phyloP scores from a whole-genome alignment of 92 coral and sea anemone genomes.

The Umimayanthus kanabou region DNA sequence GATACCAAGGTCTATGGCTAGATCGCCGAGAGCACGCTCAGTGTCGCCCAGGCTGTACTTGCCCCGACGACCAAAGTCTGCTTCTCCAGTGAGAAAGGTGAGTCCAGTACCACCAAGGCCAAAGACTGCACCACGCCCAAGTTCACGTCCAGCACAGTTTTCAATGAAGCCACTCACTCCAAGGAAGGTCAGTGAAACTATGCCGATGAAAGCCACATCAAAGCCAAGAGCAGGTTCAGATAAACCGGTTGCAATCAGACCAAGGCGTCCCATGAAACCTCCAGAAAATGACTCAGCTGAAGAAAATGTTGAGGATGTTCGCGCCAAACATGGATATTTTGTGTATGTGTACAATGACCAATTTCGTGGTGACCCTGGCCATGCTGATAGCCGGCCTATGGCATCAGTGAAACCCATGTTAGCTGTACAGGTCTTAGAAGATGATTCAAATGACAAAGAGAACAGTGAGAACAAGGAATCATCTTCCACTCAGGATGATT shows the following conservation, averaged over 20 bases:
- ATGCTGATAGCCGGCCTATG: conserved; percentile 80
- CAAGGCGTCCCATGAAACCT: conserved; percentile 55
- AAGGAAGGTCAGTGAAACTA: conserved; percentile 51
- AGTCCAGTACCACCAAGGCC: conserved; percentile 66
- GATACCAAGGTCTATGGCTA: conserved; percentile 48
- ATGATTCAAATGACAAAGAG: conserved; percentile 49
- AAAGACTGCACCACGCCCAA: conserved; percentile 60
- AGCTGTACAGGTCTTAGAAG: conserved; percentile 48
- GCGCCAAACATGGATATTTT: conserved; percentile 77
- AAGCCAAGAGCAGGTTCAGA: conserved; percentile 84
- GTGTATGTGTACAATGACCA: conserved; percentile 76
- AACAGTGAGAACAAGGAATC: conserved; percentile 44
- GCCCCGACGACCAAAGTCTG: conserved; percentile 58
- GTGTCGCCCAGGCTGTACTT: conserved; percentile 78
- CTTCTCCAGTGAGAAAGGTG: conserved; percentile 25
- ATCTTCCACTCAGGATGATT: conserved; percentile 32
- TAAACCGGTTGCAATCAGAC: conserved; percentile 79
- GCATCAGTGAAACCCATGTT: conserved; percentile 97
- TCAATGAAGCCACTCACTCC: conserved; percentile 51
- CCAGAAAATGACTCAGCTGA: conserved; percentile 48
- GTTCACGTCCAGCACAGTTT: conserved; percentile 64
- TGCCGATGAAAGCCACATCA: conserved; percentile 67
- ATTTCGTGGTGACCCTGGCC: conserved; percentile 53
- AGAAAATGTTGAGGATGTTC: conserved; percentile 32
- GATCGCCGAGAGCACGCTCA: conserved; percentile 61